Evolutionary conservation across 2,113 vertebrate genomes (phyloP).

Genomic region (Myotis davidii): DNA sequence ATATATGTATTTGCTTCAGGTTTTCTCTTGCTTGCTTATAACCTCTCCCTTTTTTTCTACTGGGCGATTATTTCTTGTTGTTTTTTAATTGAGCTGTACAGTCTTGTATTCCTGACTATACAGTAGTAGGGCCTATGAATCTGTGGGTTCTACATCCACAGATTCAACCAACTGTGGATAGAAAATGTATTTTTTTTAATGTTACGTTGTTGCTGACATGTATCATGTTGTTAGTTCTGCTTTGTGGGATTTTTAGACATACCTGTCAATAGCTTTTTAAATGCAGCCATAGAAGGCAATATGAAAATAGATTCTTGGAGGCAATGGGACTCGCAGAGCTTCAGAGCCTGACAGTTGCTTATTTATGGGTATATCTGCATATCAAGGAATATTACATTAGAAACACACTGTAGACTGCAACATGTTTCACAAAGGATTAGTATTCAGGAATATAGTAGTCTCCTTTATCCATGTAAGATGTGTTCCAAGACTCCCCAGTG

Average conservation of each 20-base stretch:
- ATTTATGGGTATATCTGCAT: neutral
- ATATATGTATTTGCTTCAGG: neutral
- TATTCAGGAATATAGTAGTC: neutral
- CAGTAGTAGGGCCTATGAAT: neutral
- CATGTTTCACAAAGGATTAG: slow-evolving; percentile 20
- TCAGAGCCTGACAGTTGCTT: slow-evolving; percentile 9
- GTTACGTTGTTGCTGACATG: neutral
- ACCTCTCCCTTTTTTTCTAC: neutral
- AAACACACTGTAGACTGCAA: slow-evolving; percentile 6
- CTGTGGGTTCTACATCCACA: neutral
- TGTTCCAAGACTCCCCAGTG: neutral
- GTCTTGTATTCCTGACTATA: neutral
- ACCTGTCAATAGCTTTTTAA: neutral
- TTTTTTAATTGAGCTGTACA: neutral
- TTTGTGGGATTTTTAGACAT: neutral
- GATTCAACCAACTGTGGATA: neutral
- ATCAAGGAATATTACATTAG: neutral
- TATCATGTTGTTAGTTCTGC: neutral
- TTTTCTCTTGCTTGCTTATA: neutral
- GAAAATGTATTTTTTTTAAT: neutral
- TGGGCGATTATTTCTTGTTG: neutral
- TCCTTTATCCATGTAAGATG: neutral
- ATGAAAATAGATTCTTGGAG: slow-evolving; percentile 4
- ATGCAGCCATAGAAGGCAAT: slow-evolving; percentile 11
- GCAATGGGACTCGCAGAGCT: neutral